phyloP scores from a whole-genome alignment of 2,113 vertebrate species.

The Axis porcinus region DNA sequence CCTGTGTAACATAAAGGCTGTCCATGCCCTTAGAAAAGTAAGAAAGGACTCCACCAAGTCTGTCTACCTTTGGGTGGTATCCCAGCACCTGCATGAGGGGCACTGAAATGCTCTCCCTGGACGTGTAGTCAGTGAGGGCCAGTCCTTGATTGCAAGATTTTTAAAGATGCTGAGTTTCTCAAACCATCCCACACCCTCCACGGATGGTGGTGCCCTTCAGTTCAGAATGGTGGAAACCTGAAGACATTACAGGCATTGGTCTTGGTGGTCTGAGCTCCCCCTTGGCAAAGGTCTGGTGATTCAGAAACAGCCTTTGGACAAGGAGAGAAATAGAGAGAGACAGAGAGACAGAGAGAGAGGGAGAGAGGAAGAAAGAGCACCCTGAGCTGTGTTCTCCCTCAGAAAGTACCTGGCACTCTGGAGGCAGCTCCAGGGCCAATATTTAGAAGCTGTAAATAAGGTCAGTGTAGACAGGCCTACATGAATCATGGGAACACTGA shows the following conservation, averaged over 20 bases:
- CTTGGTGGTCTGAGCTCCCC: not conserved
- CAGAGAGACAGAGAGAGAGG: too few relatives aligned
- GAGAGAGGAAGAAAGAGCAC: not conserved
- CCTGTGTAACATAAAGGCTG: rapidly evolving
- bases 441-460: not conserved
- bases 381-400: not conserved
- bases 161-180: not conserved
- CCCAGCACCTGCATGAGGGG: rapidly evolving
- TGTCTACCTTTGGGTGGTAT: not conserved
- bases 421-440: not conserved
- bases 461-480: not conserved
- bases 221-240: not conserved
- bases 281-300: not conserved
- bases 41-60: not conserved
- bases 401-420: not conserved
- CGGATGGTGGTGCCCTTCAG: not conserved
- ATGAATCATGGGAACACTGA: rapidly evolving
- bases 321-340: not conserved
- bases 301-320: not conserved
- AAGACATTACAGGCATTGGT: not conserved
- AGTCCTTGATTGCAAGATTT: not conserved
- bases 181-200: not conserved
- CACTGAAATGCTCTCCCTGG: not conserved
- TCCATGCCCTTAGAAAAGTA: not conserved
- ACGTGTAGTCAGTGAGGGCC: not conserved